A percentile compares a stretch with the other conserved stretches of the same genome.
phyloP scores from a whole-genome alignment of 1,140 invertebrate species.

The Temnothorax longispinosus region DNA sequence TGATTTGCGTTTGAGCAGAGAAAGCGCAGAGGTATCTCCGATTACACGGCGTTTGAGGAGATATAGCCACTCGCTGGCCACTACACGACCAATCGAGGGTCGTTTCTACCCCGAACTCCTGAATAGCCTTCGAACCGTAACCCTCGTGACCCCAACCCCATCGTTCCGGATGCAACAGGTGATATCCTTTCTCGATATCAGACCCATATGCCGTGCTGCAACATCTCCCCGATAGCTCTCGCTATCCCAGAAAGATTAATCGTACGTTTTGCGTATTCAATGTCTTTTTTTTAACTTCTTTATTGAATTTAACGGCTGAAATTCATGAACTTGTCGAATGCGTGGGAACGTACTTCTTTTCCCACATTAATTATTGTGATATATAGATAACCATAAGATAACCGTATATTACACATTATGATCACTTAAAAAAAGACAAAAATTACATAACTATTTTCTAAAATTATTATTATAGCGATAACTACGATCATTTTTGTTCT shows the following conservation, averaged over 20 bases:
- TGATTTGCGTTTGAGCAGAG: conserved; percentile 39
- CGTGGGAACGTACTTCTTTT: neutral
- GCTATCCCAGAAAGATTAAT: conserved; percentile 36
- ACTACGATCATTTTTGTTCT: neutral
- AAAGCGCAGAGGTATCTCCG: conserved; percentile 66
- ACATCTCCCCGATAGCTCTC: conserved; percentile 76
- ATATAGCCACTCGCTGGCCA: conserved; percentile 81
- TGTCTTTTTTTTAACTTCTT: conserved; percentile 20
- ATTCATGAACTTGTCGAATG: conserved; percentile 1
- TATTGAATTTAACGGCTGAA: conserved; percentile 5
- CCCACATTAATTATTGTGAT: neutral
- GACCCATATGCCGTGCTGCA: conserved; percentile 78
- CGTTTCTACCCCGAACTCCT: conserved; percentile 82
- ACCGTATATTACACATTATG: neutral
- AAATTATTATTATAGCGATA: neutral
- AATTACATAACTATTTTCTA: neutral
- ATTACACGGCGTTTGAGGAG: conserved; percentile 77
- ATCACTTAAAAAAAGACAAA: conserved; percentile 9
- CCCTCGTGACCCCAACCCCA: conserved; percentile 83
- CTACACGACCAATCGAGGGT: conserved; percentile 81
- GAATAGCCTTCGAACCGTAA: conserved; percentile 84
- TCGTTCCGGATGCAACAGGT: conserved; percentile 85
- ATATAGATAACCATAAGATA: neutral
- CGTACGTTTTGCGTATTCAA: conserved; percentile 42
- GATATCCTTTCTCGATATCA: conserved; percentile 85